A percentile compares a stretch with the other conserved stretches of the same genome.
These are phyloP conservation scores for Drosophila yakuba DNA, from an alignment of 1,140 invertebrate species.

Conservation along the genomic window DNA sequence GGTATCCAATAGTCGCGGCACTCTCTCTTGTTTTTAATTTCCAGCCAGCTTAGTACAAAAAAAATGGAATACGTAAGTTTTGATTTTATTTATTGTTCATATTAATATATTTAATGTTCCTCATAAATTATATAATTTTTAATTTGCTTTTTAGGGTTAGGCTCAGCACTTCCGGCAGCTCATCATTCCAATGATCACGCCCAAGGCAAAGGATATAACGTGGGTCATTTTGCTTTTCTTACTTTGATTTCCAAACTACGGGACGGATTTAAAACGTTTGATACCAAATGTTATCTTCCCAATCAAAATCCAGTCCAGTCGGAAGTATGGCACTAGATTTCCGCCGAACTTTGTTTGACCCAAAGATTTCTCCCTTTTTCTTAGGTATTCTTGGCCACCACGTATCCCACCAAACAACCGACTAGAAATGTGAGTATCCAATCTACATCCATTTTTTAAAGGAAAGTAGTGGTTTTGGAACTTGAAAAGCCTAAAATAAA, in stretches of 20 bases:
- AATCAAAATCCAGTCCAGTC: neutral
- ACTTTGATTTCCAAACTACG: neutral
- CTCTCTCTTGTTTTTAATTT: no score
- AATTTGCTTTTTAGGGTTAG: no score
- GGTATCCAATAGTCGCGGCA: no score
- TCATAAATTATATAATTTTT: neutral
- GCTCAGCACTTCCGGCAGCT: conserved; percentile 32
- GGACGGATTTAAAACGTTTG: neutral
- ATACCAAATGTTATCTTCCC: no score
- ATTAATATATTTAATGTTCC: neutral
- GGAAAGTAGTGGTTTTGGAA: neutral
- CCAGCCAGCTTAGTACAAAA: no score
- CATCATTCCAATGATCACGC: conserved; percentile 51
- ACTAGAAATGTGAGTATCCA: conserved; percentile 40
- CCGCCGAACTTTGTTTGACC: neutral
- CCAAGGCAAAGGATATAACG: conserved; percentile 54
- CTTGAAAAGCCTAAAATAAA: neutral
- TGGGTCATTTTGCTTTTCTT: conserved; percentile 39
- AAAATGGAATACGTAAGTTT: no score
- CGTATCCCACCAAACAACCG: conserved; percentile 45
- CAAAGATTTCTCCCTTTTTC: neutral
- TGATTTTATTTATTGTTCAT: neutral
- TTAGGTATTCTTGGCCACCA: conserved; percentile 35
- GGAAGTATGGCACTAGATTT: neutral
- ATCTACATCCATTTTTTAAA: conserved; percentile 18